Percentiles rank a stretch among this genome's conserved stretches.
These are phyloP conservation scores for Pachycephus smyrnensis DNA, from an alignment of 2,888 invertebrate genomes.

Conservation along the genomic window DNA sequence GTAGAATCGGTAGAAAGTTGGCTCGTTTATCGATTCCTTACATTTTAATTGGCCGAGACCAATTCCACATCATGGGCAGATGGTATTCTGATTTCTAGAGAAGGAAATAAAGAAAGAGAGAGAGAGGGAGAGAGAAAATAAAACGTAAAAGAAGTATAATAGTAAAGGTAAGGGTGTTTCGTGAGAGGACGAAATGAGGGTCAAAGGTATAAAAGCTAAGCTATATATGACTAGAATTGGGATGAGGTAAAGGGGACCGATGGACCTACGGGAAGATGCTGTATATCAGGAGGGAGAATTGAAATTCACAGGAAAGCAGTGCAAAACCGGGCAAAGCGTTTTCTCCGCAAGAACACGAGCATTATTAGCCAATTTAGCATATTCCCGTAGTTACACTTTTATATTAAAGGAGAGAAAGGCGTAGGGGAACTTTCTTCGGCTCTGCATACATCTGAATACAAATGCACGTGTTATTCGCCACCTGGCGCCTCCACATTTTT, in stretches of 20 bases:
- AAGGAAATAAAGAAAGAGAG: not conserved
- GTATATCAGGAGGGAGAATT: conserved; percentile 6
- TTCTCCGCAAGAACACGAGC: conserved; percentile 15
- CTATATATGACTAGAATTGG: not conserved
- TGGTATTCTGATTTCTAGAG: not conserved
- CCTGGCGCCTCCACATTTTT: conserved; percentile 23
- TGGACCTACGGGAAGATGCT: not conserved
- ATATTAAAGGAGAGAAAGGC: conserved; percentile 20
- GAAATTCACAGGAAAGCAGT: conserved; percentile 20
- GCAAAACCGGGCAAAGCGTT: conserved; percentile 12
- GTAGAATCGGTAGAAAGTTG: not conserved
- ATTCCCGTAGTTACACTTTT: conserved; percentile 27
- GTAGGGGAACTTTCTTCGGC: conserved; percentile 19
- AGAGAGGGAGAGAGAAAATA: not conserved
- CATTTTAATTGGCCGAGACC: not conserved
- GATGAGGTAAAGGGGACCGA: not conserved
- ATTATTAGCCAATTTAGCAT: conserved; percentile 28
- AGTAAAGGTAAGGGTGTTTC: not conserved
- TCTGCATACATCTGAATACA: conserved; percentile 27
- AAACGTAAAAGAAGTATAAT: not conserved
- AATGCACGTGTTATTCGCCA: conserved; percentile 25
- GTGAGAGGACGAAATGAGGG: not conserved
- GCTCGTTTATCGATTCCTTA: not conserved
- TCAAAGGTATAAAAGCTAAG: not conserved
- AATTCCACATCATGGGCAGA: not conserved